Evolutionary conservation across 2,888 invertebrate species (phyloP).

Genomic region (Tiliacea aurago): DNA sequence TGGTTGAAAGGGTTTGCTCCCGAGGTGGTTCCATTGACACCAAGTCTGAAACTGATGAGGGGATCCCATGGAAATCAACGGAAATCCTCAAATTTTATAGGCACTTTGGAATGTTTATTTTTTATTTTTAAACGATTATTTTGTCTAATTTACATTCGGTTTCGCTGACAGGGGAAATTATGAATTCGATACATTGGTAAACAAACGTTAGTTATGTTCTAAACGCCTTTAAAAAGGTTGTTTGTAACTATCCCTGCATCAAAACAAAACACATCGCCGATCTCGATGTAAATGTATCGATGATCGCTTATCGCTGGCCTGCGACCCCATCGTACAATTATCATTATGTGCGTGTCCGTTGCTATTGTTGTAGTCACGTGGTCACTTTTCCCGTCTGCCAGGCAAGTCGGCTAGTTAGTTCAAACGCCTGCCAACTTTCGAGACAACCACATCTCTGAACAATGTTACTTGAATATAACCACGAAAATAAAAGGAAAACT

Average conservation of each 20-base stretch:
- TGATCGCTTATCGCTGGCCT: conserved; percentile 60
- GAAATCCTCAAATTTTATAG: no score
- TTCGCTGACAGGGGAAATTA: not conserved
- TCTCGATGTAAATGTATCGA: conserved; percentile 31
- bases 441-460: conserved; percentile 72
- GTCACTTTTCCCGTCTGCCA: conserved; percentile 74
- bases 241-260: not conserved
- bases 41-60: no score
- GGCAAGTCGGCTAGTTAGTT: conserved; percentile 70
- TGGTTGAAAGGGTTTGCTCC: no score
- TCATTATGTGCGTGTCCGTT: conserved; percentile 51
- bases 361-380: conserved; percentile 79
- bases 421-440: conserved; percentile 81
- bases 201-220: conserved; percentile 10
- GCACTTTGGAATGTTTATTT: no score
- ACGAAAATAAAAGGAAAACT: conserved; percentile 51
- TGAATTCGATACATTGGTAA: not conserved
- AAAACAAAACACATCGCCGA: conserved; percentile 9
- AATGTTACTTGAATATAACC: conserved; percentile 50
- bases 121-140: no score
- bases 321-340: conserved; percentile 61
- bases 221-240: conserved; percentile 9
- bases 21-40: no score
- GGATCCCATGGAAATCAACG: no score
- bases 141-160: not conserved